Base-by-base conservation (phyloP, 2,113 vertebrate genomes). In the Sporophila hypoxantha region DNA sequence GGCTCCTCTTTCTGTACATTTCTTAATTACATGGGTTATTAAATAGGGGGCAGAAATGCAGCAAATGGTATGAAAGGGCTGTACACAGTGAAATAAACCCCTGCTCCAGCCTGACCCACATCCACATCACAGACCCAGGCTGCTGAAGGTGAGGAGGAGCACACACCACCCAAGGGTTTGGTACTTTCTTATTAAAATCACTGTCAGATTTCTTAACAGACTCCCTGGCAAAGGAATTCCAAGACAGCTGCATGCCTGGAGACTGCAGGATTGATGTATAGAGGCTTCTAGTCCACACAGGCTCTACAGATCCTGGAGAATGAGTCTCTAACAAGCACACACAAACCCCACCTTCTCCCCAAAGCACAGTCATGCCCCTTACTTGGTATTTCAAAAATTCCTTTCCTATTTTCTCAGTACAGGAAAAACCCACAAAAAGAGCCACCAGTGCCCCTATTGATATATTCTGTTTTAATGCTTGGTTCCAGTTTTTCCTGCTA, bases 11-110 rank as follows among this genome's bases (percentile, higher is more conserved):
- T 93, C 76, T 93, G 66, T 87, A 75, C 50, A 41, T 77, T 75
- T 83, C 79, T 92, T 93, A 89, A 92, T 94, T 92, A 91, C 82
- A 65, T 55, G 66, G 46, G 53, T 76, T 93, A 92, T 92, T 91
- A 94, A 92, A 91, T 87, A 87, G 73, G 62, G 85, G 87, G 29
- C 65, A 93, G 76, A 92, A 89, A 87, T 71, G 59, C 82, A 71
- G 79, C 53, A 49, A 55, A 62, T 71, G 44, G 17, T 49, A 30
- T 59, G 83, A 81, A 76, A 71, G 66, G 66, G 46, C 30, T 91
- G 52, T 39, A 65, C 53, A 61, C 49, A 55, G 30, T 61, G 53
- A 77, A 71, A 70, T 64, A 19, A 84, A 78, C 30, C 27, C 66
- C 47, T 79, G 64, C 52, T 93, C 10, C 52, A 90, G 75, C 39